These are phyloP conservation scores for Percina caprodes DNA, from an alignment of 2,113 vertebrate genomes.

Conservation along the genomic window DNA sequence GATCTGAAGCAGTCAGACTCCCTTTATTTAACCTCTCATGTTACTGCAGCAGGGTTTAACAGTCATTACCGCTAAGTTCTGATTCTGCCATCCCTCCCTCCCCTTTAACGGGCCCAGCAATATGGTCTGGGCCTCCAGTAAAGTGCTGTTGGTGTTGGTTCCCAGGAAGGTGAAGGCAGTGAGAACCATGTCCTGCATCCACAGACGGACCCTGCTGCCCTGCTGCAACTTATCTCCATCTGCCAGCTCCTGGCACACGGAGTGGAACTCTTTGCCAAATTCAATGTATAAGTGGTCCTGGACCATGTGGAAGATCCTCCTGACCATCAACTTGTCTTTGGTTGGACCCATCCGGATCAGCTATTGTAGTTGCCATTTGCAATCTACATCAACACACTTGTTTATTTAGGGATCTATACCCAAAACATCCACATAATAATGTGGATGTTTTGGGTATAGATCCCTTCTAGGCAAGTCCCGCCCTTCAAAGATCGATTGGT, in stretches of 20 bases:
- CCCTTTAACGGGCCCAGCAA: slow-evolving; percentile 87
- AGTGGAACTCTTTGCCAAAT: slow-evolving; percentile 96
- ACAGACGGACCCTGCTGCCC: slow-evolving; percentile 88
- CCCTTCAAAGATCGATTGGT: too few relatives aligned
- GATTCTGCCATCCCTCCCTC: slow-evolving; percentile 56
- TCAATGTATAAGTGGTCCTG: slow-evolving; percentile 64
- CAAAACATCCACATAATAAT: too few relatives aligned
- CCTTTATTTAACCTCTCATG: neutral
- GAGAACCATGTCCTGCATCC: slow-evolving; percentile 91
- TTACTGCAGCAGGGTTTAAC: neutral
- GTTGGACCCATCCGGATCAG: too few relatives aligned
- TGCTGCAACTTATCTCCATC: slow-evolving; percentile 87
- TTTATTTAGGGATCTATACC: too few relatives aligned
- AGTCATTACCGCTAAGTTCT: neutral
- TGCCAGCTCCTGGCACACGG: slow-evolving; percentile 86
- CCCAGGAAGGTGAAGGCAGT: slow-evolving; percentile 90
- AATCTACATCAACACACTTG: too few relatives aligned
- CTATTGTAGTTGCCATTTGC: too few relatives aligned
- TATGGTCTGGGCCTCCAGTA: slow-evolving; percentile 91
- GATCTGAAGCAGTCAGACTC: too few relatives aligned
- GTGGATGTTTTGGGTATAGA: too few relatives aligned
- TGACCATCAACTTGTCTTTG: too few relatives aligned
- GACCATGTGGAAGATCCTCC: too few relatives aligned
- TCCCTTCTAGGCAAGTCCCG: too few relatives aligned
- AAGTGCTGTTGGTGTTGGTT: slow-evolving; percentile 87